phyloP scores from a whole-genome alignment of 2,888 invertebrate species.

The Muscina levida region DNA sequence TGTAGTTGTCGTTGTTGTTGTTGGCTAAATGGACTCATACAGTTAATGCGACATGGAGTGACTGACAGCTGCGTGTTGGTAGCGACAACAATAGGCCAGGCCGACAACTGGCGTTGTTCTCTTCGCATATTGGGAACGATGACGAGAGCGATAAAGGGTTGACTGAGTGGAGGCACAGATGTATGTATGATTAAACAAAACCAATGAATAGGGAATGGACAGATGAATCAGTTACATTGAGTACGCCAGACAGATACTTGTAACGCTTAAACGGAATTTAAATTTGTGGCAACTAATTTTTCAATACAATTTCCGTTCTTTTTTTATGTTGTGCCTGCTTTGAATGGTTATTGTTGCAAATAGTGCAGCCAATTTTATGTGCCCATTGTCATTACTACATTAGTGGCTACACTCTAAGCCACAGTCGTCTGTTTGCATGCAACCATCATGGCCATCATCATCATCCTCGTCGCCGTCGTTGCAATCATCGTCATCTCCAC shows the following conservation, averaged over 20 bases:
- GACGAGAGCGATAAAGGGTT: constrained; percentile 3
- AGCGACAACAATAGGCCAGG: constrained; percentile 5
- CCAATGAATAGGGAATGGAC: background rate
- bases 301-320: constrained; percentile 30
- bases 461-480: too few species aligned
- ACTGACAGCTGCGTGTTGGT: background rate
- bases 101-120: background rate
- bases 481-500: constrained; percentile 17
- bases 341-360: background rate
- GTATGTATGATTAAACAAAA: background rate
- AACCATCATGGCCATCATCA: constrained; percentile 17
- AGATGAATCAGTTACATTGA: constrained; percentile 1
- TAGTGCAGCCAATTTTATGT: background rate
- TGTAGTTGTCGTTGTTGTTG: background rate
- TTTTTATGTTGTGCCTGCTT: too few species aligned
- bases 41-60: background rate
- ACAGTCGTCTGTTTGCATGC: background rate
- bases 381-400: constrained; percentile 26
- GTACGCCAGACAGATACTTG: background rate
- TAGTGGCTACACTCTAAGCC: too few species aligned
- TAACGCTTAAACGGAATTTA: constrained; percentile 30
- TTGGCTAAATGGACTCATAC: background rate
- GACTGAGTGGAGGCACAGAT: background rate
- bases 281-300: constrained; percentile 39
- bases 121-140: background rate